Conservation (phyloP, 2,888 invertebrate genomes). For the Brenthis daphne region DNA sequence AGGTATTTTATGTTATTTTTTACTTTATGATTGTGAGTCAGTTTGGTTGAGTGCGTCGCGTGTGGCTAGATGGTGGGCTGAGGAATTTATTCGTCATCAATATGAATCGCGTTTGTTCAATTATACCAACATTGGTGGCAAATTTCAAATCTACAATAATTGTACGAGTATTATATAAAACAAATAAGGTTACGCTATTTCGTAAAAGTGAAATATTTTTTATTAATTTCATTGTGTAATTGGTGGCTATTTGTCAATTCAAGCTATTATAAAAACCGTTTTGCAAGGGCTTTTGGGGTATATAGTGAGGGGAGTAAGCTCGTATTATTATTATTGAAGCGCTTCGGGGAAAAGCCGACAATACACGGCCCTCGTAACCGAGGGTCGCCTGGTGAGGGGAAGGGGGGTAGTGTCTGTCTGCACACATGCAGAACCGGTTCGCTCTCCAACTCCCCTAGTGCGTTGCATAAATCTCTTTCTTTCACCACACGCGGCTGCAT, state of each 20-base stretch:
- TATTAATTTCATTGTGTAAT: not conserved
- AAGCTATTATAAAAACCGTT: constrained; percentile 39
- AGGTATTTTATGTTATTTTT: constrained; percentile 86
- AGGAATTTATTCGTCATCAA: constrained; percentile 46
- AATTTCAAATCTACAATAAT: constrained; percentile 2
- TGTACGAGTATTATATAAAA: not conserved
- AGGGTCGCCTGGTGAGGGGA: constrained; percentile 76
- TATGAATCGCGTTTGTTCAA: constrained; percentile 44
- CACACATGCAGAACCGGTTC: constrained; percentile 81
- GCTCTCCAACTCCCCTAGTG: constrained; percentile 75
- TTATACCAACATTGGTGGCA: constrained; percentile 42
- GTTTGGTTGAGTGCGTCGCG: constrained; percentile 72
- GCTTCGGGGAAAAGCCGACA: constrained; percentile 72
- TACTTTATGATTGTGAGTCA: constrained; percentile 74
- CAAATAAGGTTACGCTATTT: not conserved
- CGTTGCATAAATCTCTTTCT: constrained; percentile 65
- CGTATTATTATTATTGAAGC: constrained; percentile 75
- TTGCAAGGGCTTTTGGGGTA: constrained; percentile 40
- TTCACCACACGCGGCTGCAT: constrained; percentile 71
- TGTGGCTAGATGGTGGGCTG: constrained; percentile 61
- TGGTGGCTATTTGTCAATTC: not conserved
- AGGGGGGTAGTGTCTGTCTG: constrained; percentile 69
- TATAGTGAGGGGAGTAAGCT: constrained; percentile 45
- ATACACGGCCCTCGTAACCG: constrained; percentile 70
- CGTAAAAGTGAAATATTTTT: not conserved